A percentile compares a stretch with the other conserved stretches of the same genome.
phyloP scores from a whole-genome alignment of 2,888 invertebrate genomes.

The Bimastos eiseni region DNA sequence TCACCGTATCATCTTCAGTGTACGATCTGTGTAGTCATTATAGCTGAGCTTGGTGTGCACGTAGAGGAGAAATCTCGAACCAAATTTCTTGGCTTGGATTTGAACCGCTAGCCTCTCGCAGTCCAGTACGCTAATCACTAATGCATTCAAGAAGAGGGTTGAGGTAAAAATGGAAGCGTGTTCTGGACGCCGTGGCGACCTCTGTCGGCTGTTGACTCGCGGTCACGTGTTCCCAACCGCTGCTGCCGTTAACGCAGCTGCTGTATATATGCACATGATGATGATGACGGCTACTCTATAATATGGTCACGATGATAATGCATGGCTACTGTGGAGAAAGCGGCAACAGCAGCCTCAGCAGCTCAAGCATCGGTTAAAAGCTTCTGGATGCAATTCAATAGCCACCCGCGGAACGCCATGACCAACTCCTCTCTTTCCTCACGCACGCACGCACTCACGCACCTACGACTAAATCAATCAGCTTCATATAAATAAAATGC shows the following conservation, averaged over 20 bases:
- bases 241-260: neutral
- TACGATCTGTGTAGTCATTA: too few relatives aligned
- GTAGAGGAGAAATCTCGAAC: too few relatives aligned
- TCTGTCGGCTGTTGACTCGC: neutral
- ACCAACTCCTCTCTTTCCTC: neutral
- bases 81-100: too few relatives aligned
- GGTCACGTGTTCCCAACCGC: neutral
- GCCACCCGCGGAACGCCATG: neutral
- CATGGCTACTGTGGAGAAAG: neutral
- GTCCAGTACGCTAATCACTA: too few relatives aligned
- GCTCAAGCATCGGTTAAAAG: neutral
- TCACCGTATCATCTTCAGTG: too few relatives aligned
- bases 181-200: neutral
- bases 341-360: neutral
- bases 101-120: too few relatives aligned
- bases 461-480: neutral
- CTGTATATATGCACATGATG: neutral
- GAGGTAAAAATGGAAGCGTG: neutral
- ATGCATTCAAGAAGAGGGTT: neutral
- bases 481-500: neutral
- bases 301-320: too few relatives aligned
- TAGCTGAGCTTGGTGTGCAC: too few relatives aligned
- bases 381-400: neutral
- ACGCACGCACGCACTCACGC: neutral
- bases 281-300: too few relatives aligned